Evolutionary conservation across 2,113 vertebrate species (phyloP).

Genomic region (Psephotus haematonotus): DNA sequence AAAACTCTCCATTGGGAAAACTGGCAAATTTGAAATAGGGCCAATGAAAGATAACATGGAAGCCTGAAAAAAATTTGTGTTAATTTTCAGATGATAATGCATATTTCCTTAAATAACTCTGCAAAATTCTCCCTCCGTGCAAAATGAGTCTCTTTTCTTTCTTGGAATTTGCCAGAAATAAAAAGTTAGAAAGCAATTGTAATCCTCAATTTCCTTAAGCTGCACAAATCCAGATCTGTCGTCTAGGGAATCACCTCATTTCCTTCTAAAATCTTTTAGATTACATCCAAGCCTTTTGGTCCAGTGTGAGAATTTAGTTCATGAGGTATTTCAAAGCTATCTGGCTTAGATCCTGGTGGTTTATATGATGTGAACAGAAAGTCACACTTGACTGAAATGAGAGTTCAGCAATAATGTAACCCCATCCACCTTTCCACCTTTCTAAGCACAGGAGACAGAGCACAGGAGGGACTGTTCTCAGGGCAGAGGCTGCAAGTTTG

Average conservation of each 20-base stretch:
- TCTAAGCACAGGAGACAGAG: neutral
- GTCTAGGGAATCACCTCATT: constrained; percentile 30
- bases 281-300: neutral
- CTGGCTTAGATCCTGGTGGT: neutral
- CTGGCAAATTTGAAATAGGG: neutral
- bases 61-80: neutral
- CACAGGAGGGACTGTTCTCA: neutral
- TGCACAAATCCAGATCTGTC: constrained; percentile 15
- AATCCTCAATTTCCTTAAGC: constrained; percentile 1
- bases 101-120: constrained; percentile 7
- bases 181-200: neutral
- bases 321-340: neutral
- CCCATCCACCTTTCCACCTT: neutral
- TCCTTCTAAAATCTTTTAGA: constrained; percentile 6
- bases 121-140: neutral
- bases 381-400: neutral
- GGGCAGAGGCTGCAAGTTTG: neutral
- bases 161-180: neutral
- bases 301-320: neutral
- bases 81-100: constrained; percentile 15
- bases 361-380: neutral
- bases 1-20: constrained; percentile 8
- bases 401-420: neutral
- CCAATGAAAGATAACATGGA: constrained; percentile 33
- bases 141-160: neutral